Base-by-base conservation (phyloP, 2,113 vertebrate genomes). In the Ranitomeya variabilis region DNA sequence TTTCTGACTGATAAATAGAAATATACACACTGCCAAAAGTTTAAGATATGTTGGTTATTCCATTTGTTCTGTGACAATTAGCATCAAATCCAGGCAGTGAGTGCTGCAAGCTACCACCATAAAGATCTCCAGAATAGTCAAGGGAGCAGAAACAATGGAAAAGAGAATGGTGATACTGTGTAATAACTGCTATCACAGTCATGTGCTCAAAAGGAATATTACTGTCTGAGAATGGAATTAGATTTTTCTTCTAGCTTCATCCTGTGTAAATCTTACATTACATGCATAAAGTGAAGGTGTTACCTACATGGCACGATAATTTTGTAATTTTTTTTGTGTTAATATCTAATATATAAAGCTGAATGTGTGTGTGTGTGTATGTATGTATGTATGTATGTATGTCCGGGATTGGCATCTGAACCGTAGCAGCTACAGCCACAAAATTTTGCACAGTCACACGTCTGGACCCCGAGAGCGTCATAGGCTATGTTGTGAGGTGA, bases 11-110 rank as follows among this genome's bases (percentile, higher is more conserved):
- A 21, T 71, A 52, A 84, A 69, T 54, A 69, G 64, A 84, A 69
- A 84, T 76, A 57, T 26, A 21, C 31, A 84, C 69, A 60, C 60
- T n/a, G 21, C 45, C 21, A 84, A 67, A 54, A 66, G 66, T n/a
- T 83, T 55, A 55, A 55, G 51, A 83, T 84, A 55, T 84, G 82
- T 71, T 67, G 82, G 64, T 71, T 71, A 84, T 84, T 84, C 66
- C 66, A 31, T 71, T 71, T 84, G 64, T 84, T 64, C 82, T 71
- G 21, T 69, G 51, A 71, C 82, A 71, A 84, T 84, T 84, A 84
- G 66, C 82, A 84, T 84, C 82, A n/a, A 84, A 69, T 71, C 64
- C 67, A 54, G 64, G 64, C 37, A 67, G 45, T 26, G 45, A 84
- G 82, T 26, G 45, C 82, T 84, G 64, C 31, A 18, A 51, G 66